A percentile compares a stretch with the other conserved stretches of the same genome.
Conservation (phyloP, 2,888 invertebrate genomes). For the Anaspis maculata region DNA sequence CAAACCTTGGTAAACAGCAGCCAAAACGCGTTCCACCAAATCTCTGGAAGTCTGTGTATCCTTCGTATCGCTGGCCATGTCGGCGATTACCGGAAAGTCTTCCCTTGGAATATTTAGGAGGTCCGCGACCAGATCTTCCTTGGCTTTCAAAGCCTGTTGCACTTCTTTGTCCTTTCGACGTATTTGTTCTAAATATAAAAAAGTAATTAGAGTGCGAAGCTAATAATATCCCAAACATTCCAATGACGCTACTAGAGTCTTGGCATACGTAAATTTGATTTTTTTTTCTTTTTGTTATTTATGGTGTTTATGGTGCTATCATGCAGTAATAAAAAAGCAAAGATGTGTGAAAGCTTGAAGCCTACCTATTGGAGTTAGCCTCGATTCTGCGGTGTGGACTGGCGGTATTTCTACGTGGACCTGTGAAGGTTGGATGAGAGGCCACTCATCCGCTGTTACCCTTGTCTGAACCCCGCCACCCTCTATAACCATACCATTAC, state of each 20-base stretch:
- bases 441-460: constrained; percentile 52
- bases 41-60: constrained; percentile 40
- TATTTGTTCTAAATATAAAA: constrained; percentile 57
- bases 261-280: too few species aligned
- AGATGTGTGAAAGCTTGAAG: constrained; percentile 4
- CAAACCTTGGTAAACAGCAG: constrained; percentile 54
- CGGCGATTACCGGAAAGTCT: constrained; percentile 59
- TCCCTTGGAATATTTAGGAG: constrained; percentile 66
- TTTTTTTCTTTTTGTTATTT: too few species aligned
- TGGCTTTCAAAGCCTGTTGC: constrained; percentile 60
- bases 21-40: constrained; percentile 59
- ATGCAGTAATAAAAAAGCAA: constrained; percentile 1
- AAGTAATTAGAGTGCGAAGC: too few species aligned
- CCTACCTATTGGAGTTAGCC: constrained; percentile 67
- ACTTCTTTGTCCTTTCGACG: constrained; percentile 65
- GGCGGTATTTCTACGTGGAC: constrained; percentile 65
- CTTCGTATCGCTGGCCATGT: constrained; percentile 56
- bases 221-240: too few species aligned
- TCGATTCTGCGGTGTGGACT: constrained; percentile 67
- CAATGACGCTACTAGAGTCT: too few species aligned
- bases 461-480: constrained; percentile 45
- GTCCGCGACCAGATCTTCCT: constrained; percentile 66
- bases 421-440: constrained; percentile 63
- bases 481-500: constrained; percentile 18
- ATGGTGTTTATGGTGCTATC: too few species aligned